Conservation (phyloP, 2,888 invertebrate genomes). For the Parnassius smintheus region DNA sequence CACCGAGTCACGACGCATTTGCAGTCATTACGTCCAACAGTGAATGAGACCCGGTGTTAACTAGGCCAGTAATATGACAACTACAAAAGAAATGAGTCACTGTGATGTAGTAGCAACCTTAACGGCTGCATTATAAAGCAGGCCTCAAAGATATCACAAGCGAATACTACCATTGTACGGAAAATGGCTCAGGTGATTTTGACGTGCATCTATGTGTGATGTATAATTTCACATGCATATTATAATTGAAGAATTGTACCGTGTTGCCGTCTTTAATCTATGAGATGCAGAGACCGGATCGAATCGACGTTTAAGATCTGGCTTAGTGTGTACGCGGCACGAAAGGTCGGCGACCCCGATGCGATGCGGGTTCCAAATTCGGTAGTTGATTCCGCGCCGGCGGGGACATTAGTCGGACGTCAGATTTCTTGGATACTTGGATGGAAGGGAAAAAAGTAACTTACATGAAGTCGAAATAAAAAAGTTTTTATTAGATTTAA, state of each 20-base stretch:
- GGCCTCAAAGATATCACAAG: constrained; percentile 13
- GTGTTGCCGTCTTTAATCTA: not conserved
- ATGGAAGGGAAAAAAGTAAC: constrained; percentile 38
- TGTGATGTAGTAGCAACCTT: constrained; percentile 4
- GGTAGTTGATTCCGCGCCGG: constrained; percentile 49
- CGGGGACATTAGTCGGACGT: constrained; percentile 69
- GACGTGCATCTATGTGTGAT: not conserved
- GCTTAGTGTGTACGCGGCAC: constrained; percentile 43
- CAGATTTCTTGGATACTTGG: constrained; percentile 45
- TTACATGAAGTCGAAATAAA: constrained; percentile 26
- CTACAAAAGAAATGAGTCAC: constrained; percentile 26
- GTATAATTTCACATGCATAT: constrained; percentile 6
- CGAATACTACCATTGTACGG: constrained; percentile 18
- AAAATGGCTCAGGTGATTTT: constrained; percentile 14
- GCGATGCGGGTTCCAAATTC: constrained; percentile 69
- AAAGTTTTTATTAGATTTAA: constrained; percentile 22
- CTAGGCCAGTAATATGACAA: constrained; percentile 14
- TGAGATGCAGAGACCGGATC: not conserved
- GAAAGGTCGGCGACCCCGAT: constrained; percentile 58
- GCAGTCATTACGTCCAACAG: constrained; percentile 3
- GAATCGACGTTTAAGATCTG: constrained; percentile 36
- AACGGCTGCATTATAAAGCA: constrained; percentile 3
- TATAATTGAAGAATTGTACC: not conserved
- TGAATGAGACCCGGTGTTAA: constrained; percentile 17
- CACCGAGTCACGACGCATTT: not conserved